Evolutionary conservation across 2,888 invertebrate species (phyloP).

Genomic region (Acanthosepion esculentum): DNA sequence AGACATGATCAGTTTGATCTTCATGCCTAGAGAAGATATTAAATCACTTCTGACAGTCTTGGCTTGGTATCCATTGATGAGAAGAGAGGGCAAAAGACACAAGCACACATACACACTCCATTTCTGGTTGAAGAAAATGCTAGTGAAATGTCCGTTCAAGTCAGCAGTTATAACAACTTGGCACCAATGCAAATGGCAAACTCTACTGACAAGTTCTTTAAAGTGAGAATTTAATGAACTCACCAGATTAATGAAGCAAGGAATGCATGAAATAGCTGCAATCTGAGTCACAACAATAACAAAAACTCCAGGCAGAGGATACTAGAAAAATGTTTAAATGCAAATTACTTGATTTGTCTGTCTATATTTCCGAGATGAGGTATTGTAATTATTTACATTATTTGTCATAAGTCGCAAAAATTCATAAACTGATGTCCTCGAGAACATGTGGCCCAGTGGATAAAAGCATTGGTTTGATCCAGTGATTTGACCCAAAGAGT

Average conservation of each 20-base stretch:
- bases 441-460: no score
- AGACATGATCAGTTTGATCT: background rate
- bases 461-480: no score
- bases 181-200: slow-evolving; percentile 33
- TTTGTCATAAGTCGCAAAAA: no score
- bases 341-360: no score
- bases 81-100: background rate
- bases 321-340: background rate
- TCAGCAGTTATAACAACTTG: slow-evolving; percentile 33
- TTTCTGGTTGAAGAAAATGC: background rate
- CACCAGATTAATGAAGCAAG: background rate
- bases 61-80: background rate
- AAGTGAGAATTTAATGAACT: slow-evolving; percentile 33
- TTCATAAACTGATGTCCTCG: no score
- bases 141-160: slow-evolving; percentile 1
- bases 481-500: no score
- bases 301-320: background rate
- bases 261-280: no score
- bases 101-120: background rate
- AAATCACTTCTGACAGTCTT: slow-evolving; percentile 13
- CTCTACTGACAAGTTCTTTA: slow-evolving; percentile 33
- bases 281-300: background rate
- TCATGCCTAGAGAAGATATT: background rate
- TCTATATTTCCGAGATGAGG: no score
- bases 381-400: no score